Conservation (phyloP, 1,140 invertebrate genomes). For the Elysia chlorotica region DNA sequence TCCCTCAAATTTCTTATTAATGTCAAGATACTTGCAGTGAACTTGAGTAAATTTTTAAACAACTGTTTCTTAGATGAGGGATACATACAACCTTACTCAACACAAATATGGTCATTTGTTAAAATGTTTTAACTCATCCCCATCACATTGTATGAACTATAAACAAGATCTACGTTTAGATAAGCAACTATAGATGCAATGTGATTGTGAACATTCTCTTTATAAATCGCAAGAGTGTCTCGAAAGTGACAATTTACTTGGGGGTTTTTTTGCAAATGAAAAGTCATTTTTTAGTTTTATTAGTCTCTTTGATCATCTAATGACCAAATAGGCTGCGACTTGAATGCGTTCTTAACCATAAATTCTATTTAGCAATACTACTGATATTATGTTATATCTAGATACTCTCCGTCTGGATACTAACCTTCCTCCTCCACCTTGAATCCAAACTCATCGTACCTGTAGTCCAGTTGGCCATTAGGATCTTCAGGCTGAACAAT, state of each 20-base stretch:
- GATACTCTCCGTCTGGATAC: neutral
- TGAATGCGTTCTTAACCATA: neutral
- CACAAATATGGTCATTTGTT: too few species aligned
- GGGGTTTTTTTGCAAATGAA: too few species aligned
- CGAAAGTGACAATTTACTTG: too few species aligned
- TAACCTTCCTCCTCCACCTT: constrained; percentile 86
- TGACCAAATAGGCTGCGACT: neutral
- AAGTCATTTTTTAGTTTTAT: neutral
- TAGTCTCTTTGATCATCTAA: neutral
- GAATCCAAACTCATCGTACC: constrained; percentile 99
- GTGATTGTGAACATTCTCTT: too few species aligned
- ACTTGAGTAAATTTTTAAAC: too few species aligned
- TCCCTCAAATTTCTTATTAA: too few species aligned
- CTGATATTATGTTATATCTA: neutral
- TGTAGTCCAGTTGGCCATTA: constrained; percentile 65
- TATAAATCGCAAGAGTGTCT: too few species aligned
- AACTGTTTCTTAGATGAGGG: too few species aligned
- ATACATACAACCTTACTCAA: too few species aligned
- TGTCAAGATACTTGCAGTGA: too few species aligned
- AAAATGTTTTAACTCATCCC: too few species aligned
- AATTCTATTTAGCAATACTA: neutral
- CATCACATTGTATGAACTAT: neutral
- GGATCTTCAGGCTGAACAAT: constrained; percentile 59
- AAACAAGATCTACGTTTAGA: neutral
- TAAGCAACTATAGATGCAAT: too few species aligned